Evolutionary conservation across 1,140 invertebrate species (phyloP).

Genomic region (Camponotus vicinus): DNA sequence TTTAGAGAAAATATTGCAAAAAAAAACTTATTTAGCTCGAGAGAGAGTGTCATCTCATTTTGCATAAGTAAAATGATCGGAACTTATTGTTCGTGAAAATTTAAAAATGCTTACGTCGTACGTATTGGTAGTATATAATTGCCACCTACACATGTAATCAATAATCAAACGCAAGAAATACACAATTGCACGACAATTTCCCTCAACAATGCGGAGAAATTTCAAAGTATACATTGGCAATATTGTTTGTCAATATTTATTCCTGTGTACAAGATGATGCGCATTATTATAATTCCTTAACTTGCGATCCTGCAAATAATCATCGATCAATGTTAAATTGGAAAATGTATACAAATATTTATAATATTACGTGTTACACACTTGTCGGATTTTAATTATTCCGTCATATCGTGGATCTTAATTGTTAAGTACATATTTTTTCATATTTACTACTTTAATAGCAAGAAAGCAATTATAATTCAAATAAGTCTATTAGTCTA

Average conservation of each 20-base stretch:
- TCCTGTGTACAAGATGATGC: slow-evolving; percentile 32
- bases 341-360: background rate
- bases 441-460: background rate
- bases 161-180: slow-evolving; percentile 44
- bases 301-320: slow-evolving; percentile 4
- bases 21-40: background rate
- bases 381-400: background rate
- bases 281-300: background rate
- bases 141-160: slow-evolving; percentile 38
- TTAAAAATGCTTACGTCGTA: slow-evolving; percentile 23
- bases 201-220: slow-evolving; percentile 65
- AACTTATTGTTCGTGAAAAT: background rate
- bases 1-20: background rate
- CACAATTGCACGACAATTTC: slow-evolving; percentile 56
- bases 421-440: background rate
- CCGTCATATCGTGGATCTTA: background rate
- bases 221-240: slow-evolving; percentile 6
- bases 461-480: slow-evolving; percentile 1
- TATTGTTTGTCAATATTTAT: slow-evolving; percentile 33
- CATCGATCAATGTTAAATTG: slow-evolving; percentile 26
- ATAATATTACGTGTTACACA: background rate
- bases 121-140: background rate
- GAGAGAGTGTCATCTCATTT: background rate
- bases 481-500: slow-evolving; percentile 8
- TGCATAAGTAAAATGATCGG: no score